phyloP scores from a whole-genome alignment of 1,140 invertebrate genomes.

The Theocolax elegans region DNA sequence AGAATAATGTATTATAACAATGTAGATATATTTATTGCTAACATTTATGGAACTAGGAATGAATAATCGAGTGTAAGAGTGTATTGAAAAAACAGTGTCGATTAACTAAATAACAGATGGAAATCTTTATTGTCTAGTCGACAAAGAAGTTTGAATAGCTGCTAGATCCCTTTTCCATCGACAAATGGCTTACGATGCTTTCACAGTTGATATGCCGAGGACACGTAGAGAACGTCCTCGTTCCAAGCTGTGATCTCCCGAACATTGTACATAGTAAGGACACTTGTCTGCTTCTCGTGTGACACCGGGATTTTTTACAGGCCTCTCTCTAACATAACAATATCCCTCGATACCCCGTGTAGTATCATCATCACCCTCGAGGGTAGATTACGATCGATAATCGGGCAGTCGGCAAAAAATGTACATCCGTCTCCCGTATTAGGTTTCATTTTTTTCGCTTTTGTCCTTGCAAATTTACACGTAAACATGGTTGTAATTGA shows the following conservation, averaged over 20 bases:
- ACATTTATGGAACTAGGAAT: no score
- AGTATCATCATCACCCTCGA: constrained; percentile 22
- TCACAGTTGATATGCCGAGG: constrained; percentile 20
- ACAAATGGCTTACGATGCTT: constrained; percentile 10
- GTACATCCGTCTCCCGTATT: constrained; percentile 4
- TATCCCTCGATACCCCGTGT: not conserved
- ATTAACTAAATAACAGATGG: constrained; percentile 1
- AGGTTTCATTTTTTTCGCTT: constrained; percentile 2
- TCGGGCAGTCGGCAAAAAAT: constrained; percentile 31
- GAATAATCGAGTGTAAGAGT: no score
- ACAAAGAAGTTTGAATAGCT: not conserved
- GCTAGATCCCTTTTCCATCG: not conserved
- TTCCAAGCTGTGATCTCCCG: not conserved
- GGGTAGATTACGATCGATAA: constrained; percentile 39
- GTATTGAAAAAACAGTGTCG: no score
- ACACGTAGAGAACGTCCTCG: not conserved
- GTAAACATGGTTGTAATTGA: not conserved
- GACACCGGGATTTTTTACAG: constrained; percentile 11
- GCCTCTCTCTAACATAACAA: constrained; percentile 3
- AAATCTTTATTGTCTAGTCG: not conserved
- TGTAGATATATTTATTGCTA: no score
- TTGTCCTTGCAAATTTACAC: not conserved
- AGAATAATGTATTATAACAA: no score
- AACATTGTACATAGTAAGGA: not conserved
- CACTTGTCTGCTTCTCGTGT: constrained; percentile 20